A percentile compares a stretch with the other conserved stretches of the same genome.
phyloP scores from a whole-genome alignment of 1,140 invertebrate genomes.

The Cherax destructor region DNA sequence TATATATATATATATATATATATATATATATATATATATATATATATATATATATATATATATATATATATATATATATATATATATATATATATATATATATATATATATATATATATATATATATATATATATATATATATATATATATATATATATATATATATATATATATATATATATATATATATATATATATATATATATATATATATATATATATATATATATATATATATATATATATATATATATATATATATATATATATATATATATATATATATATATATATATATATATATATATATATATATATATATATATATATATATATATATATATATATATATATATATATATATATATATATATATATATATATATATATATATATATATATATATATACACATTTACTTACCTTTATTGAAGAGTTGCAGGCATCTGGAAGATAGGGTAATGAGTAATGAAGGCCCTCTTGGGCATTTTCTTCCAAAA shows the following conservation, averaged over 20 bases:
- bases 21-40: conserved; percentile 12
- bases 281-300: conserved; percentile 5
- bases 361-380: conserved; percentile 12
- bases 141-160: conserved; percentile 5
- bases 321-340: conserved; percentile 5
- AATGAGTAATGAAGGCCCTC: no score
- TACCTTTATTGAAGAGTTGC: no score
- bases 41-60: conserved; percentile 5
- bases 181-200: conserved; percentile 9
- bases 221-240: conserved; percentile 12
- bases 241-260: conserved; percentile 5
- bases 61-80: conserved; percentile 9
- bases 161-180: conserved; percentile 12
- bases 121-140: conserved; percentile 9
- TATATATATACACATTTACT: no score
- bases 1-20: conserved; percentile 12
- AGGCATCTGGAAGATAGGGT: no score
- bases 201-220: conserved; percentile 9
- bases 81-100: conserved; percentile 12
- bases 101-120: conserved; percentile 2
- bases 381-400: conserved; percentile 12
- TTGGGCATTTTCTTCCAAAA: no score
- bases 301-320: conserved; percentile 12
- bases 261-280: conserved; percentile 5
- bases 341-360: not conserved